phyloP scores from a whole-genome alignment of 2,888 invertebrate genomes.

The Melanargia galathea region DNA sequence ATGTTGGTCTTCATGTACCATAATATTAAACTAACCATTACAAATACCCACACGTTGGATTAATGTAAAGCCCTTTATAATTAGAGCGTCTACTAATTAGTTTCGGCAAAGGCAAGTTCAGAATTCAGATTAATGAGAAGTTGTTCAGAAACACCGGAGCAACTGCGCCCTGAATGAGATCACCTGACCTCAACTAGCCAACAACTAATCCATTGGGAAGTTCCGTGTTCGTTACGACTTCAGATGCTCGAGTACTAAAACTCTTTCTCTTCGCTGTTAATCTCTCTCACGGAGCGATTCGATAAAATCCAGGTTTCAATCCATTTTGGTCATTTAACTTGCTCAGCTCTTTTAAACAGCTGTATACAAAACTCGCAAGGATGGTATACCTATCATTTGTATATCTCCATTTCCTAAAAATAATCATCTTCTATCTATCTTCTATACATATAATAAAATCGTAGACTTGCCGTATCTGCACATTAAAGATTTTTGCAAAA shows the following conservation, averaged over 20 bases:
- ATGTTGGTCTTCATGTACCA: not conserved
- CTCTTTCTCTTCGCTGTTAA: not conserved
- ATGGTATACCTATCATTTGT: not conserved
- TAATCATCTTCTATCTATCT: no score
- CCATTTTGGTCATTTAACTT: not conserved
- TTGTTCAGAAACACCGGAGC: conserved; percentile 52
- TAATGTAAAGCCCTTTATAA: conserved; percentile 30
- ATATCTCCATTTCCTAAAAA: no score
- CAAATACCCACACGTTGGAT: no score
- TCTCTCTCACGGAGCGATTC: not conserved
- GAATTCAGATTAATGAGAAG: conserved; percentile 47
- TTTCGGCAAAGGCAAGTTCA: conserved; percentile 38
- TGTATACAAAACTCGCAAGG: not conserved
- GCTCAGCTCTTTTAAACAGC: not conserved
- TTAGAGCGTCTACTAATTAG: conserved; percentile 36
- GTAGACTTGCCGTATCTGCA: no score
- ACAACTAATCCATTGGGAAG: conserved; percentile 36
- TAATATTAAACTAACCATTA: not conserved
- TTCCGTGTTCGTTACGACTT: conserved; percentile 33
- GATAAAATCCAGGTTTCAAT: conserved; percentile 1
- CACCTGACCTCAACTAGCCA: conserved; percentile 42
- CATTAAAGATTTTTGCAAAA: no score
- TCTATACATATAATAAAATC: no score
- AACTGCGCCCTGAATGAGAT: conserved; percentile 50
- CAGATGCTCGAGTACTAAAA: conserved; percentile 13